Evolutionary conservation across 2,113 vertebrate genomes (phyloP).

Genomic region (Hippopotamus amphibius): DNA sequence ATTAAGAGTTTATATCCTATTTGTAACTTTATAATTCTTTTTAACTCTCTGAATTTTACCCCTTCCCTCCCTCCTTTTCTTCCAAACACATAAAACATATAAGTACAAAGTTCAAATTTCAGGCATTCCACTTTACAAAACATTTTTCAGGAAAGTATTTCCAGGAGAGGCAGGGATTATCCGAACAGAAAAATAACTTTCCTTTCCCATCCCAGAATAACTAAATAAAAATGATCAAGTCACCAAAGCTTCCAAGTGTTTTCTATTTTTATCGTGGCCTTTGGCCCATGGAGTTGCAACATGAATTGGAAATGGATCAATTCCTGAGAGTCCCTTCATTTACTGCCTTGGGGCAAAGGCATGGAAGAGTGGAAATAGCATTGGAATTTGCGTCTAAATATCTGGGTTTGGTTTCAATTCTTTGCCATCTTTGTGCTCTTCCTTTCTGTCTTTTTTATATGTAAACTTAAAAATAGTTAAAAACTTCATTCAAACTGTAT

Average conservation of each 20-base stretch:
- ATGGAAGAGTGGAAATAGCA: not conserved
- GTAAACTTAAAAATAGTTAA: not conserved
- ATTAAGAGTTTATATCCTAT: not conserved
- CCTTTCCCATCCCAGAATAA: not conserved
- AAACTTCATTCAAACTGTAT: not conserved
- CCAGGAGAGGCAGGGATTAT: not conserved
- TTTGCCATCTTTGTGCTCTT: constrained; percentile 4
- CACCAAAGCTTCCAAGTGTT: not conserved
- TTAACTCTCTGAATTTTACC: not conserved
- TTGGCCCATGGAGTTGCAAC: not conserved
- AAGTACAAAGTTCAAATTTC: constrained; percentile 10
- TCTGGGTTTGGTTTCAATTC: not conserved
- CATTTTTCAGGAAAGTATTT: not conserved
- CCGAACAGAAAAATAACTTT: not conserved
- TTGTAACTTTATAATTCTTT: not conserved
- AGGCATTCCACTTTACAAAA: constrained; percentile 16
- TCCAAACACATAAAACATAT: constrained; percentile 4
- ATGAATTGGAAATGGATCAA: not conserved
- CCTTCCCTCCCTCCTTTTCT: not conserved
- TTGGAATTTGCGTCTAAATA: not conserved
- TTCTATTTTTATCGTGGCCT: not conserved
- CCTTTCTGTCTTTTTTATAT: not conserved
- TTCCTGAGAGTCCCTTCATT: not conserved
- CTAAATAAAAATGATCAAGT: not conserved
- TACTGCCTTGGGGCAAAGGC: not conserved